Evolutionary conservation across 2,888 invertebrate species (phyloP).

Genomic region (Epicampocera succincta): DNA sequence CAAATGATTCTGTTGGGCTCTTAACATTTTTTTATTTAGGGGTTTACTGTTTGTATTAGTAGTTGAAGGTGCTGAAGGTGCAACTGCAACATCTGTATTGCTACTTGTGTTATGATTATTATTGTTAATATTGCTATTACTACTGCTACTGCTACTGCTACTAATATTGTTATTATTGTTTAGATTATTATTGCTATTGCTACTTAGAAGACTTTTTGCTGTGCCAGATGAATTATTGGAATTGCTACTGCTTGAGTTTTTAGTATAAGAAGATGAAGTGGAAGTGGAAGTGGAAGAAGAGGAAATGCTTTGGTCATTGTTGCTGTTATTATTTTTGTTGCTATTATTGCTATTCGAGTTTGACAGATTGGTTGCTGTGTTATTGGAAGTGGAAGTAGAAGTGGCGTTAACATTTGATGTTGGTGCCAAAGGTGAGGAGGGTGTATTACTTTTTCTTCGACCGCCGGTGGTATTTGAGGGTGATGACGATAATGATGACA

Average conservation of each 20-base stretch:
- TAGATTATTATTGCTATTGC: conserved; percentile 70
- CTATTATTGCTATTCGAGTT: conserved; percentile 70
- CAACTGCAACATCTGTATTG: conserved; percentile 57
- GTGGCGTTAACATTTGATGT: conserved; percentile 37
- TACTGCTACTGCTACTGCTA: conserved; percentile 57
- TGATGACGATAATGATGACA: conserved; percentile 64
- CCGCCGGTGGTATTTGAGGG: conserved; percentile 23
- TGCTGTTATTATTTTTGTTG: conserved; percentile 69
- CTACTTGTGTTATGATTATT: conserved; percentile 64
- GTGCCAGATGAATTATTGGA: conserved; percentile 66
- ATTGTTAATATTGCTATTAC: conserved; percentile 57
- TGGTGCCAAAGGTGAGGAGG: conserved; percentile 48
- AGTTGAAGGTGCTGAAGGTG: conserved; percentile 63
- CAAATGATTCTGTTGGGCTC: conserved; percentile 80
- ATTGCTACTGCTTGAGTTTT: conserved; percentile 61
- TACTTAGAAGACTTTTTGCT: conserved; percentile 67
- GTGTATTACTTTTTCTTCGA: conserved; percentile 54
- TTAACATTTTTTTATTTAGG: conserved; percentile 80
- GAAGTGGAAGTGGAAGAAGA: conserved; percentile 44
- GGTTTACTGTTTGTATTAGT: conserved; percentile 72
- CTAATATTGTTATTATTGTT: conserved; percentile 51
- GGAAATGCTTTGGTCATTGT: conserved; percentile 70
- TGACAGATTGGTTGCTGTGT: conserved; percentile 60
- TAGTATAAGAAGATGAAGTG: conserved; percentile 37
- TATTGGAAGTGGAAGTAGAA: conserved; percentile 40